Base-by-base conservation (phyloP, 2,888 invertebrate species). In the Sepiola atlantica region DNA sequence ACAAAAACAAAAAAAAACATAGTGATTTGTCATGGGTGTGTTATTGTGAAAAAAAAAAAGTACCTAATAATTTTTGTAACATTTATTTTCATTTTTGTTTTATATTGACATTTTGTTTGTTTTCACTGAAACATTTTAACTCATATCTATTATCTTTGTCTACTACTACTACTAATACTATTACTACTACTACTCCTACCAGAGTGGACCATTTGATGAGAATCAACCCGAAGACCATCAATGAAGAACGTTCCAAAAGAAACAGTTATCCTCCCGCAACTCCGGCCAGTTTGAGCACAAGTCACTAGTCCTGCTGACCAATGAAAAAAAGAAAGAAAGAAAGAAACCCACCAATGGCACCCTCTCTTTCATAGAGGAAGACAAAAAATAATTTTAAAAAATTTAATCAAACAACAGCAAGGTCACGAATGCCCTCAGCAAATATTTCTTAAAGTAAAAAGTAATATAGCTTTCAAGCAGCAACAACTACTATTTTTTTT, bases 201-300 rank as follows among this genome's bases (percentile, higher is more conserved):
- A 92, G 92, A 92, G 35, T 92, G 55, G 92, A 92, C 92, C 28
- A 45, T 55, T 92, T 92, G 92, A 92, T 92, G 92, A 92, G 55
- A 92, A 45, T 92, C 35, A 54, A 92, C 92, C 92, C 92, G 2
- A 92, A 92, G 55, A 92, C 92, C n/a, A 55, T 92, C n/a, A 55
- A 55, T 45, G 54, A 92, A 92, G 92, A 92, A 55, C 92, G 92
- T 32, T 92, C 92, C 45, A 45, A 92, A 55, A 92, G 45, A 55
- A 92, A 92, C 92, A 92, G 92, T 92, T 92, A 28, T 55, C n/a
- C 55, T 92, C 92, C 92, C 54, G 35, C 45, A 54, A 55, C 55
- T 92, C 92, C 92, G 54, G 92, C 92, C 45, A 92, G 55, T 92
- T 92, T 55, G 54, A 92, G 92, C 92, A 55, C 92, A 35, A 92